phyloP scores from a whole-genome alignment of 1,140 invertebrate species.

The Polypedilum vanderplanki region DNA sequence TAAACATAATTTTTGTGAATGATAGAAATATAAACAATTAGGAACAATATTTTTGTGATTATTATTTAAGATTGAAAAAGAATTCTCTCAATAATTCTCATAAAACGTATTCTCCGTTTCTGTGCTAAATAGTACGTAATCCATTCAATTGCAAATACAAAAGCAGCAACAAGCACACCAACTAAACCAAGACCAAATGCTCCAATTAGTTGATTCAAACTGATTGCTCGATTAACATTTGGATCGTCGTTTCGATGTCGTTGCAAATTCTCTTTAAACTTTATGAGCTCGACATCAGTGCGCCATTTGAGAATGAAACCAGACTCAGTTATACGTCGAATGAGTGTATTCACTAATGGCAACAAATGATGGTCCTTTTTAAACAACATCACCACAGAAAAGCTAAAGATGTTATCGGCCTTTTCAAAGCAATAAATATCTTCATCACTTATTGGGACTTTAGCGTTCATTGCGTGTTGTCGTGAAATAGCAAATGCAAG shows the following conservation, averaged over 20 bases:
- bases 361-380: constrained; percentile 30
- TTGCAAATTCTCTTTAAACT: background rate
- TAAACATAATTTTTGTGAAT: no score
- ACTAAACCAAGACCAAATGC: background rate
- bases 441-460: background rate
- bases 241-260: background rate
- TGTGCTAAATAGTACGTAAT: constrained; percentile 4
- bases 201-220: background rate
- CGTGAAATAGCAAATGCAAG: constrained; percentile 22
- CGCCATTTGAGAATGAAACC: constrained; percentile 27
- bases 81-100: background rate
- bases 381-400: constrained; percentile 29
- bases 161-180: background rate
- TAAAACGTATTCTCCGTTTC: background rate
- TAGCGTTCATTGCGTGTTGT: constrained; percentile 29
- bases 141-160: background rate
- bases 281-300: background rate
- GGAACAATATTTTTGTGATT: no score
- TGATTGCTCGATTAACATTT: background rate
- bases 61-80: background rate
- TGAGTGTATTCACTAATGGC: constrained; percentile 15
- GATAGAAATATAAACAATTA: no score
- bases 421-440: constrained; percentile 30
- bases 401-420: constrained; percentile 30
- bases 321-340: constrained; percentile 26